A percentile compares a stretch with the other conserved stretches of the same genome.
These are phyloP conservation scores for Conus betulinus DNA, from an alignment of 1,140 invertebrate genomes.

Conservation along the genomic window DNA sequence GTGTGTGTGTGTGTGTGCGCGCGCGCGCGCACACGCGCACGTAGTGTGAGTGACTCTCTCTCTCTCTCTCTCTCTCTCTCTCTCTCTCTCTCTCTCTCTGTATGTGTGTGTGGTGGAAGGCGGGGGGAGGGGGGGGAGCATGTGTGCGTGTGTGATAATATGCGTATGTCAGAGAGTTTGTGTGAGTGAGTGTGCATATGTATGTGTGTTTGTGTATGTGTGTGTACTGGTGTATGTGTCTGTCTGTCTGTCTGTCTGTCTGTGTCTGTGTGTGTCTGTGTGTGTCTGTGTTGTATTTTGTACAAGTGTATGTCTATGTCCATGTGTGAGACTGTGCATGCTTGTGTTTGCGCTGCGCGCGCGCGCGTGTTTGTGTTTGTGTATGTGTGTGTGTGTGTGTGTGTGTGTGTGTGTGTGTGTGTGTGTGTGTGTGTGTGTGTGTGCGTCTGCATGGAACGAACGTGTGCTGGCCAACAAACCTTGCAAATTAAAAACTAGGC, in stretches of 20 bases:
- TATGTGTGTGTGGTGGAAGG: too few species aligned
- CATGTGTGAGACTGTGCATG: background rate
- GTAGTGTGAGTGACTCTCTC: background rate
- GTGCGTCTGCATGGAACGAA: too few species aligned
- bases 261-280: background rate
- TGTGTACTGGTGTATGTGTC: too few species aligned
- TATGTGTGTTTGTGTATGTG: background rate
- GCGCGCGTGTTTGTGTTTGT: too few species aligned
- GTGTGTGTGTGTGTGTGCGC: background rate
- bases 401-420: conserved; percentile 7
- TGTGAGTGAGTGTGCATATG: too few species aligned
- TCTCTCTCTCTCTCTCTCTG: too few species aligned
- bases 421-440: conserved; percentile 6
- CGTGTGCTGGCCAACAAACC: background rate
- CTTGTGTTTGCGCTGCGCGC: too few species aligned
- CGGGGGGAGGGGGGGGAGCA: too few species aligned
- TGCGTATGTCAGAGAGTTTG: too few species aligned
- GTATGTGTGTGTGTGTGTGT: background rate
- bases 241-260: background rate
- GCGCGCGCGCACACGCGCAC: background rate
- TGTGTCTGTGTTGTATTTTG: too few species aligned
- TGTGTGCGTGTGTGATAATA: too few species aligned
- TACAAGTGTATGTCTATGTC: background rate
- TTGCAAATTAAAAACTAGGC: background rate
- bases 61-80: too few species aligned